Percentiles rank a stretch among this genome's conserved stretches.
Evolutionary conservation across 2,797 vertebrate species (phyloP).

Genomic region (Crax fasciolata): DNA sequence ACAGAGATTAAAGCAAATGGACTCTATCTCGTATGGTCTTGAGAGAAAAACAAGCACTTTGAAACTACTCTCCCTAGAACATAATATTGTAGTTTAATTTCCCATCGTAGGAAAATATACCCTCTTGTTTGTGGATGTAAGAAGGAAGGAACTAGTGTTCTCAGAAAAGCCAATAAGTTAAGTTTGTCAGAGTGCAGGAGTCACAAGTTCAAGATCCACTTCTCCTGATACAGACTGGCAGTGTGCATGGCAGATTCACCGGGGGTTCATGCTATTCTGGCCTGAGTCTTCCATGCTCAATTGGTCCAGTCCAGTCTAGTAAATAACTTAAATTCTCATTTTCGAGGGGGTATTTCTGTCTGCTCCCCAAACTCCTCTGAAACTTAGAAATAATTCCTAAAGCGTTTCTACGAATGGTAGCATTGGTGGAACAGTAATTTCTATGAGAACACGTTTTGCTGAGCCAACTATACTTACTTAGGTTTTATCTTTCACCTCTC

Average conservation of each 20-base stretch:
- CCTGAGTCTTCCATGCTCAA: neutral
- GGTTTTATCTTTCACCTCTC: conserved; percentile 35
- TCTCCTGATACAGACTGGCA: neutral
- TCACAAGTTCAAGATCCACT: neutral
- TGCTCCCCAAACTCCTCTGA: neutral
- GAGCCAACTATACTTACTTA: neutral
- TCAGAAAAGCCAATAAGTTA: conserved; percentile 14
- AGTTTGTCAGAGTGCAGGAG: neutral
- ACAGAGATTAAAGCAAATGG: conserved; percentile 18
- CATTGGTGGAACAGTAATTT: neutral
- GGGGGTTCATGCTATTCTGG: neutral
- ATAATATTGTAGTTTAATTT: neutral
- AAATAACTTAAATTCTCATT: neutral
- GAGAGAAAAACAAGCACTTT: conserved; percentile 27
- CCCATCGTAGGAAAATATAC: neutral
- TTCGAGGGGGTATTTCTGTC: neutral
- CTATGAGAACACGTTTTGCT: conserved; percentile 1
- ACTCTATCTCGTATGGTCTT: neutral
- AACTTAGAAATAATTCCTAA: neutral
- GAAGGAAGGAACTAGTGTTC: neutral
- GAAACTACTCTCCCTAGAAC: conserved; percentile 1
- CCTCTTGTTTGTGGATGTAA: neutral
- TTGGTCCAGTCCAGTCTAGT: neutral
- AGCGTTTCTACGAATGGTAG: neutral
- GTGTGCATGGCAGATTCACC: neutral